phyloP scores from a whole-genome alignment of 2,113 vertebrate genomes.

The Euleptes europaea region DNA sequence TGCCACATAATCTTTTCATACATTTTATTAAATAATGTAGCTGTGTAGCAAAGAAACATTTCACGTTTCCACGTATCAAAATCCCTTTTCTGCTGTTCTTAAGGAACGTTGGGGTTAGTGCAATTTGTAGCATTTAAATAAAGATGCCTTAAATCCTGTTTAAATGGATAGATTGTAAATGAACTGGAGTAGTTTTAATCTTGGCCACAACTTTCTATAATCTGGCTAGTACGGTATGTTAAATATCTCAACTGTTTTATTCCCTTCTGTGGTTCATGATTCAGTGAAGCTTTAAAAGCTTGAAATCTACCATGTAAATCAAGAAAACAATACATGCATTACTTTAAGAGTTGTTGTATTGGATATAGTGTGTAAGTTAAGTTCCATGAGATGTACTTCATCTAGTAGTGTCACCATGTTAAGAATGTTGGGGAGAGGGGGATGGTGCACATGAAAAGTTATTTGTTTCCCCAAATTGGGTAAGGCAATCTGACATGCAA shows the following conservation, averaged over 20 bases:
- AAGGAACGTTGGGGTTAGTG: accelerated
- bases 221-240: neutral
- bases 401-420: neutral
- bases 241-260: neutral
- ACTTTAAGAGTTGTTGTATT: neutral
- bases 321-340: neutral
- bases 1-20: neutral
- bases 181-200: neutral
- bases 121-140: neutral
- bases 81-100: neutral
- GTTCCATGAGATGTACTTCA: neutral
- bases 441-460: neutral
- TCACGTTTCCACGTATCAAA: neutral
- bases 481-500: neutral
- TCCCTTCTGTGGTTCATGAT: neutral
- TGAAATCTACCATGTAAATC: neutral
- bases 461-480: neutral
- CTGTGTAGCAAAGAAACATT: neutral
- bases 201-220: neutral
- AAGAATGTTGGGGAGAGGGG: neutral
- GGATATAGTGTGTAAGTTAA: neutral
- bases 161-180: neutral
- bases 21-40: neutral
- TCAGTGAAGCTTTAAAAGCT: neutral
- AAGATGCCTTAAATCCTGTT: neutral